Base-by-base conservation (phyloP, 2,888 invertebrate genomes). In the Tortricodes alternella region DNA sequence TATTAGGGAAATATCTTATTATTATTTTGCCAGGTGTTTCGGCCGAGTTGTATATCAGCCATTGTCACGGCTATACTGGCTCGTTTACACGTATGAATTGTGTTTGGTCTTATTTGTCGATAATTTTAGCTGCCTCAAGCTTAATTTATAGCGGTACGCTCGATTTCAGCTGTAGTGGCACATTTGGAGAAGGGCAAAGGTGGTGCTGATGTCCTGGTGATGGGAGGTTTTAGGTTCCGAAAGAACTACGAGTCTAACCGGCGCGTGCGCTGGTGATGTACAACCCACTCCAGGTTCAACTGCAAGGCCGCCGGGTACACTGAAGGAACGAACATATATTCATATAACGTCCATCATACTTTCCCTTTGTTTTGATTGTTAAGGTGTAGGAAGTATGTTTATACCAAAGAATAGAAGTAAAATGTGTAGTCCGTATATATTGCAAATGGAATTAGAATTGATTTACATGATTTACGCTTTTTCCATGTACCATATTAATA, bases 241-340 rank as follows among this genome's bases (percentile, higher is more conserved):
- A 53, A 59, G 4, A 59, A 59, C 39, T 51, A 63, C 2, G 24
- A 50, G 37, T 16, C 48, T 2, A 51, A 38, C 23, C 41, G 23
- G 7, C 43, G 52, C 38, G 39, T 60, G 2, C 59, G 72, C 13
- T 77, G 76, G 77, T 56, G 73, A 5, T 77, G 77, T 48, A 64
- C 71, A 3, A 60, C 69, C 0, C 73, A 76, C 32, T 68, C 71
- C 13, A 64, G 65, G 1, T 66, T 35, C 9, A 64, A 69, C 13
- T 77, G 77, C 21, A 67, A 62, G 23, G 70, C 77, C 2, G 66
- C 64, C 23, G 48, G 73, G 7, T 71, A 71, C 43, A 74, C 73
- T 0, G 41, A 55, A 27, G 55, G n/a, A 44, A 64, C 5, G 60
- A 66, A 2, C 43, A 56, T 43, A 19, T 39, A 34, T 34, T 62